Base-by-base conservation (phyloP, 1,140 invertebrate species). In the Fopius arisanus region DNA sequence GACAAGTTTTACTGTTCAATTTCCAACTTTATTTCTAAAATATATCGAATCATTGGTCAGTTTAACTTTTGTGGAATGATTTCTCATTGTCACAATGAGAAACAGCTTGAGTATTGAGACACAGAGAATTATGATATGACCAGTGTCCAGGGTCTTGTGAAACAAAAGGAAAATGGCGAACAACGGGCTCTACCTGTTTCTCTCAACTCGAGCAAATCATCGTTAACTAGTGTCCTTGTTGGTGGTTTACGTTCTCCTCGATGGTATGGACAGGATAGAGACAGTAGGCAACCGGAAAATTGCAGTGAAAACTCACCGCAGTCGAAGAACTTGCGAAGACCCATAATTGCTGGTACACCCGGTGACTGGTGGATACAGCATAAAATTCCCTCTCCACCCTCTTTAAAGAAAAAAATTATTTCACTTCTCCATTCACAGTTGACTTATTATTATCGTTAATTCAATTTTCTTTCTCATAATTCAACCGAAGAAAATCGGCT, bases 1-100 rank as follows among this genome's bases (percentile, higher is more conserved):
- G 48, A 29, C 71, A 67, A 63, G 41, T 72, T 72, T 63, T 19
- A 31, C 26, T 33, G 28, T 65, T 70, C 28, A 19, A 70, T 70
- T 70, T 65, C 33, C 28, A 6, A 65, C 4, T 31, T 33, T 31
- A 65, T 33, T n/a, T 65, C n/a, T 33, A 65, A 65, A 65, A 10
- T 7, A 14, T 62, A 10, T 29, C 29, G 33, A 65, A 26, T 26
- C 12, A 26, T 26, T 62, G n/a, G 5, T 26, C 54, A 23, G n/a
- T 19, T 48, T 48, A 48, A 37, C 33, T 37, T 37, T 37, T 37
- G 33, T 37, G 33, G 33, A 37, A 37, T 10, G 7, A 12, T 7
- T 14, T 48, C 43, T 48, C 43, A 48, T 48, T 48, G 14, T 14
- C 5, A 5, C 16, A 48, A 48, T 19, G 43, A 48, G 43, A 5